These are phyloP conservation scores for Enteromius treurensis DNA, from an alignment of 2,797 vertebrate genomes.

Conservation along the genomic window DNA sequence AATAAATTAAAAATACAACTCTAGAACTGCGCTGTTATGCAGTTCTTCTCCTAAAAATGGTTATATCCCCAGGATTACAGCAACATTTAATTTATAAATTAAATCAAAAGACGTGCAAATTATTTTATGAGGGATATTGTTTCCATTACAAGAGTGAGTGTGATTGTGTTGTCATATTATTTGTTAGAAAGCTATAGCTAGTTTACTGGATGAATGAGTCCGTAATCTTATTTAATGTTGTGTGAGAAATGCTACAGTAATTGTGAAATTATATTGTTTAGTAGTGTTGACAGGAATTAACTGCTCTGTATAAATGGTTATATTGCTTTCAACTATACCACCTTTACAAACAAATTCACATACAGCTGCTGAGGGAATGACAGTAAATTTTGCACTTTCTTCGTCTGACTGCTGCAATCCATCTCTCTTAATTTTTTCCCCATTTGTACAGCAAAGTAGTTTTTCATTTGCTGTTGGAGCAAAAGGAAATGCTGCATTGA, in stretches of 20 bases:
- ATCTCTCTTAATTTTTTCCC: not conserved
- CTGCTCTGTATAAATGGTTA: constrained; percentile 22
- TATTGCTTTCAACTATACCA: constrained; percentile 16
- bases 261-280: constrained; percentile 33
- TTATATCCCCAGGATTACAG: not conserved
- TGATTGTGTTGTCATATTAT: constrained; percentile 14
- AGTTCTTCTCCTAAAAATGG: not conserved
- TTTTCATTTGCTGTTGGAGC: not conserved
- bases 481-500: constrained; percentile 2
- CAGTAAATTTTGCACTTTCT: constrained; percentile 1
- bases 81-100: not conserved
- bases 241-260: constrained; percentile 27
- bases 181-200: constrained; percentile 23
- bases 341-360: constrained; percentile 21
- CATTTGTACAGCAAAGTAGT: constrained; percentile 3
- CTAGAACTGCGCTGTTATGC: too few relatives aligned
- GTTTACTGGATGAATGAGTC: constrained; percentile 24
- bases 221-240: constrained; percentile 33
- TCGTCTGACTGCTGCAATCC: not conserved
- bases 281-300: constrained; percentile 31
- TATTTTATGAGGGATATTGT: not conserved
- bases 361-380: not conserved
- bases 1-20: too few relatives aligned
- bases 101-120: not conserved
- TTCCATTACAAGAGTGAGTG: constrained; percentile 13